A percentile compares a stretch with the other conserved stretches of the same genome.
Conservation (phyloP, 2,113 vertebrate species). For the Pteruthius melanotis region DNA sequence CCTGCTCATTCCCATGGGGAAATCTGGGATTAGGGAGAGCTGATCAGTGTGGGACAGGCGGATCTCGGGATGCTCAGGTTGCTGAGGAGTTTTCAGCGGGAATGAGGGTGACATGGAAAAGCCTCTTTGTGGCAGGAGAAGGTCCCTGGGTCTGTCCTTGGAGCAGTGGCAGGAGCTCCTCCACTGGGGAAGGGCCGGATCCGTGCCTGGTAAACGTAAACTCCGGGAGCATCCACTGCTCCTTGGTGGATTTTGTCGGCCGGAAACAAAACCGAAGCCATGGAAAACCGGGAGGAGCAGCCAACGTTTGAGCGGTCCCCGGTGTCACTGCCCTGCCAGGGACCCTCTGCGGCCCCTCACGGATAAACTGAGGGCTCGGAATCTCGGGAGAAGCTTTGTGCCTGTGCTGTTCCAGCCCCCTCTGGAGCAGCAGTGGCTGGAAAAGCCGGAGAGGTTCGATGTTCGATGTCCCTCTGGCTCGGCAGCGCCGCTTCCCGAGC, state of each 20-base stretch:
- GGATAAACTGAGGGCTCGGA: background rate
- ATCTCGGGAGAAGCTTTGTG: background rate
- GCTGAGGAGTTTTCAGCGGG: background rate
- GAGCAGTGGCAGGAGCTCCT: background rate
- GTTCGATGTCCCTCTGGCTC: slow-evolving; percentile 1
- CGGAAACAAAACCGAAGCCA: background rate
- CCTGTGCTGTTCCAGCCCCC: background rate
- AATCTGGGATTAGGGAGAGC: background rate
- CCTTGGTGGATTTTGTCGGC: background rate
- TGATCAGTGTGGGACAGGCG: background rate
- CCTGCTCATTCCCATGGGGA: background rate
- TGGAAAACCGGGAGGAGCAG: accelerated
- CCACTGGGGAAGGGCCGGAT: background rate
- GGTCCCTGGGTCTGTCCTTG: background rate
- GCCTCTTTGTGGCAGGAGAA: background rate
- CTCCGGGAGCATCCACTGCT: background rate
- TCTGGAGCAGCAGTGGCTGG: background rate
- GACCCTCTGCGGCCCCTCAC: background rate
- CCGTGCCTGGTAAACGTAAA: background rate
- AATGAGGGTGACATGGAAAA: background rate
- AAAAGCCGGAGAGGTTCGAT: background rate
- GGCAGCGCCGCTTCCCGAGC: background rate
- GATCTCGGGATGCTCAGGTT: background rate
- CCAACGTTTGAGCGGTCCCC: background rate
- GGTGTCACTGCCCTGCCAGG: background rate